A percentile compares a stretch with the other conserved stretches of the same genome.
Conservation (phyloP, 2,113 vertebrate genomes). For the Cyprinus carpio region DNA sequence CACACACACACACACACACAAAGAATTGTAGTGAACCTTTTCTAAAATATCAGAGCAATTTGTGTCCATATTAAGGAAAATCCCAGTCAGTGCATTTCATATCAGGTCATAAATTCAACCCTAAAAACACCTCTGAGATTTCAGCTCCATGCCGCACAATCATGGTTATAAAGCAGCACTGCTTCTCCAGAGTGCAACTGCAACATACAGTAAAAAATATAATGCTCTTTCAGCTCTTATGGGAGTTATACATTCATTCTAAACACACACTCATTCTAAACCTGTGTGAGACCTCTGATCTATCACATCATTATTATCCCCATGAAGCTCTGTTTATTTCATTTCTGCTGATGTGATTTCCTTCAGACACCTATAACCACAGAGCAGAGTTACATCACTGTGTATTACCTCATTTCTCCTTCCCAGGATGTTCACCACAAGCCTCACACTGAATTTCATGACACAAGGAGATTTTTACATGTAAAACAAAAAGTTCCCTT, state of each 20-base stretch:
- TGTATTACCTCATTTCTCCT: not conserved
- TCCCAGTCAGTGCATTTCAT: not conserved
- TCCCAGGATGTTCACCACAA: not conserved
- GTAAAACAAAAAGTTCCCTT: not conserved
- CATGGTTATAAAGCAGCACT: not conserved
- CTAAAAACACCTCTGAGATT: slow-evolving; percentile 28
- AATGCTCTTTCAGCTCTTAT: not conserved
- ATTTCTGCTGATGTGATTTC: not conserved
- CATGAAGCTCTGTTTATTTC: slow-evolving; percentile 12
- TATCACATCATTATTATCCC: not conserved
- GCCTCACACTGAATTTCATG: too few species aligned
- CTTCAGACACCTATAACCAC: not conserved
- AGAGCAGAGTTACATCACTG: not conserved
- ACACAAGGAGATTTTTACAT: not conserved
- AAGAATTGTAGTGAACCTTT: too few species aligned
- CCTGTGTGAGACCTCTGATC: not conserved
- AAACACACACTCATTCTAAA: not conserved
- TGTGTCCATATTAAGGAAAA: not conserved
- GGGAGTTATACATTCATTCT: slow-evolving; percentile 18
- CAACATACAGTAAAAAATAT: slow-evolving; percentile 17
- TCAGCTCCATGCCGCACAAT: not conserved
- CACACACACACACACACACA: not conserved
- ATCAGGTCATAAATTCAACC: not conserved
- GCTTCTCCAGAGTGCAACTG: slow-evolving; percentile 22
- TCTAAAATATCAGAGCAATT: not conserved